Evolutionary conservation across 2,113 vertebrate species (phyloP).

Genomic region (Todiramphus saurophagus): DNA sequence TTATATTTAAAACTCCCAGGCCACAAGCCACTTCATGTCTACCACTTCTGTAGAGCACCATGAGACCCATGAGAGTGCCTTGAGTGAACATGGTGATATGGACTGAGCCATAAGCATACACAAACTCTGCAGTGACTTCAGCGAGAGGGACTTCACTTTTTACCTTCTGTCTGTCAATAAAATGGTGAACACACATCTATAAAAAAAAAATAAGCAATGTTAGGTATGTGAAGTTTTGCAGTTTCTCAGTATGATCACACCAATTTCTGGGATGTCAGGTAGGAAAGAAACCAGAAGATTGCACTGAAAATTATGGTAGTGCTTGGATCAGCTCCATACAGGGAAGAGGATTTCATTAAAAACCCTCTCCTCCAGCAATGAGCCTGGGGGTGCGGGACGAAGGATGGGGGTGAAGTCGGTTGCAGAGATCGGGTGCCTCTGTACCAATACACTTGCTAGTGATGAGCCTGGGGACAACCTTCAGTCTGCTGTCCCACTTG

Average conservation of each 20-base stretch:
- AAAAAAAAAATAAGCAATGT: neutral
- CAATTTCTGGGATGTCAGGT: neutral
- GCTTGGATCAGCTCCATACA: neutral
- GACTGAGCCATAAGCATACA: neutral
- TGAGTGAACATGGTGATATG: neutral
- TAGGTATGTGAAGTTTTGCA: neutral
- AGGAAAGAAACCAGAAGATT: neutral
- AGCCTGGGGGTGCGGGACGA: too few species aligned
- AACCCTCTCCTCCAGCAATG: too few species aligned
- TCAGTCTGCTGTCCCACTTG: too few species aligned
- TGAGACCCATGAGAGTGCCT: neutral
- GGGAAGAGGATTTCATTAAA: neutral
- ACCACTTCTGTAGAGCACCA: neutral
- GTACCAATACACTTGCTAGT: too few species aligned
- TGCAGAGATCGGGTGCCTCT: too few species aligned
- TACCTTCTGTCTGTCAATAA: neutral
- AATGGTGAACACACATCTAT: accelerated
- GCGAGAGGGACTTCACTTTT: neutral
- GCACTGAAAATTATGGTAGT: neutral
- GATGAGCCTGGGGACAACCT: too few species aligned
- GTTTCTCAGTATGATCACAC: neutral
- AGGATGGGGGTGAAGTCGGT: too few species aligned
- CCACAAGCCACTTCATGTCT: neutral
- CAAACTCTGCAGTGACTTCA: neutral
- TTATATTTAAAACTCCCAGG: neutral